These are phyloP conservation scores for Microcebus jonahi DNA, from an alignment of 2,113 vertebrate genomes.

Conservation along the genomic window DNA sequence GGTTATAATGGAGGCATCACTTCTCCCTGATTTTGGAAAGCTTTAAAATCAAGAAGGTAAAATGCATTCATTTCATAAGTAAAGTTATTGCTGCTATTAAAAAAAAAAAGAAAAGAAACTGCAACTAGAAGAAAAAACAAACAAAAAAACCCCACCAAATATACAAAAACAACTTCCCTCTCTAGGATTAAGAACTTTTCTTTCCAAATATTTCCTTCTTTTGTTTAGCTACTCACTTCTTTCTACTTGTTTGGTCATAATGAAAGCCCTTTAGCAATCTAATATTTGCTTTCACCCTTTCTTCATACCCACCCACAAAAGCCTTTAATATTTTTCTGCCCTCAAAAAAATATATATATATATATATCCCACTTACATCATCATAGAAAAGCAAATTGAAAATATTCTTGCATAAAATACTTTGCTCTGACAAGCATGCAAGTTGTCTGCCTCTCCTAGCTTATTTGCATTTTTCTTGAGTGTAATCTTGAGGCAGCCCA, in stretches of 20 bases:
- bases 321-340: neutral
- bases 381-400: conserved; percentile 9
- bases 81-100: neutral
- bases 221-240: neutral
- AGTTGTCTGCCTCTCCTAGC: neutral
- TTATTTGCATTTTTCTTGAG: conserved; percentile 59
- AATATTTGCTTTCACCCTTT: neutral
- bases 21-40: neutral
- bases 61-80: neutral
- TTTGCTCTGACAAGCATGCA: neutral
- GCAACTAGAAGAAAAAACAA: neutral
- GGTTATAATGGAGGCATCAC: neutral
- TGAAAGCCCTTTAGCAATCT: neutral
- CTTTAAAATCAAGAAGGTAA: neutral
- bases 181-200: neutral
- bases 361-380: neutral
- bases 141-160: neutral
- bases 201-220: neutral
- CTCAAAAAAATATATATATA: neutral
- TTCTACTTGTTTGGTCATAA: neutral
- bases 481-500: neutral
- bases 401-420: neutral
- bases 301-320: neutral
- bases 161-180: neutral
- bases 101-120: neutral